These are phyloP conservation scores for Eulemur albifrons DNA, from an alignment of 2,797 vertebrate genomes.

Conservation along the genomic window DNA sequence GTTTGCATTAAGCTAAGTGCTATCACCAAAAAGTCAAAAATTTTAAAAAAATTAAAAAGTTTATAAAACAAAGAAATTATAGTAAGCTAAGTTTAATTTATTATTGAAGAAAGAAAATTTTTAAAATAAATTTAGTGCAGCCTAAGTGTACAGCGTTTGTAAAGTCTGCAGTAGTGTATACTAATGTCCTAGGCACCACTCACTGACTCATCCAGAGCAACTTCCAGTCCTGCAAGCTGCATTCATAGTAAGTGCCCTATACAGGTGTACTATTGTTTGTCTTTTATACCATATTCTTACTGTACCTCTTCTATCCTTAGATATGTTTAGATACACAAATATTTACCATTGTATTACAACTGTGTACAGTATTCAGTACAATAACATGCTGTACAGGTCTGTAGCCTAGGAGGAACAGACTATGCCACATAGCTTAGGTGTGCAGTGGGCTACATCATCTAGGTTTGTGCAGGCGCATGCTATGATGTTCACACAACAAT, in stretches of 20 bases:
- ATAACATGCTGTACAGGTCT: no score
- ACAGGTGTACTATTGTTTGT: no score
- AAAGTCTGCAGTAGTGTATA: background rate
- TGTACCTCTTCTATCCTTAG: no score
- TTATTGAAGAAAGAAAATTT: background rate
- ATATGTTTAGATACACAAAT: no score
- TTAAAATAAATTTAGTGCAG: background rate
- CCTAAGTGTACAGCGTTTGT: background rate
- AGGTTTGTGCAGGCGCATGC: background rate
- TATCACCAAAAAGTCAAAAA: background rate
- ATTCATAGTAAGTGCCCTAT: no score
- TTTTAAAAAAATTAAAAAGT: background rate
- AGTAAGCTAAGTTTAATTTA: background rate
- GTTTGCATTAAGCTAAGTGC: background rate
- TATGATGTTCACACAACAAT: background rate
- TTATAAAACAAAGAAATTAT: background rate
- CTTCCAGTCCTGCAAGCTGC: no score
- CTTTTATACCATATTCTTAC: no score
- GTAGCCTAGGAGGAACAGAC: no score
- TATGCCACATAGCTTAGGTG: background rate
- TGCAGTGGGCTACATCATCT: background rate
- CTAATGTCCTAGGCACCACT: background rate
- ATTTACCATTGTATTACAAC: no score
- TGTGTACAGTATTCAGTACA: no score
- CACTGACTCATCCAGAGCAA: background rate